phyloP scores from a whole-genome alignment of 2,797 vertebrate species.

The Acanthurus leucopareius region DNA sequence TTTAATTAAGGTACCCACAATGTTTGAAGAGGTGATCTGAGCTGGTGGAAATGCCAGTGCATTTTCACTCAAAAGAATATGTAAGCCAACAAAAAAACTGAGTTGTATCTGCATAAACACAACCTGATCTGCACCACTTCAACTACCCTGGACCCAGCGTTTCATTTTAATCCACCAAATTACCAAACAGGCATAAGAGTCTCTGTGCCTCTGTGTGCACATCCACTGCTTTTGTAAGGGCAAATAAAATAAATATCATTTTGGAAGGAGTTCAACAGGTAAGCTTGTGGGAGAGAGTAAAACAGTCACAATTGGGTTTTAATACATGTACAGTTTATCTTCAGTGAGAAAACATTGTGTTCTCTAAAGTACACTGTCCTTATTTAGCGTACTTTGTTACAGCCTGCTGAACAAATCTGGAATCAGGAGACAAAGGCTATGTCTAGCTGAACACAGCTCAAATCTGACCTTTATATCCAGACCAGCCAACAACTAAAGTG shows the following conservation, averaged over 20 bases:
- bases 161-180: constrained; percentile 29
- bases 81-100: not conserved
- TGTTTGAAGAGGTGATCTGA: constrained; percentile 35
- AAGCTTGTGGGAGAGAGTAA: not conserved
- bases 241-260: constrained; percentile 1
- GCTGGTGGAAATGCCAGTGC: constrained; percentile 22
- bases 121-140: constrained; percentile 11
- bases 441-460: constrained; percentile 51
- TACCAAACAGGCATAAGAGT: constrained; percentile 14
- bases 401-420: constrained; percentile 40
- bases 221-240: constrained; percentile 7
- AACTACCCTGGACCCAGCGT: constrained; percentile 12
- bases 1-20: constrained; percentile 9
- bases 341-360: constrained; percentile 12
- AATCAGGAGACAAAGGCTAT: constrained; percentile 34
- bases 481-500: constrained; percentile 68
- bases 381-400: constrained; percentile 46
- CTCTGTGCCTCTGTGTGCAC: constrained; percentile 13
- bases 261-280: constrained; percentile 33
- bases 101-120: constrained; percentile 28
- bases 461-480: constrained; percentile 76
- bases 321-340: constrained; percentile 5
- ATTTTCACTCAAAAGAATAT: constrained; percentile 11
- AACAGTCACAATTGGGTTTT: not conserved
- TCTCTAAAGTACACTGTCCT: constrained; percentile 20